phyloP scores from a whole-genome alignment of 1,140 invertebrate genomes.

The Coelopa frigida region DNA sequence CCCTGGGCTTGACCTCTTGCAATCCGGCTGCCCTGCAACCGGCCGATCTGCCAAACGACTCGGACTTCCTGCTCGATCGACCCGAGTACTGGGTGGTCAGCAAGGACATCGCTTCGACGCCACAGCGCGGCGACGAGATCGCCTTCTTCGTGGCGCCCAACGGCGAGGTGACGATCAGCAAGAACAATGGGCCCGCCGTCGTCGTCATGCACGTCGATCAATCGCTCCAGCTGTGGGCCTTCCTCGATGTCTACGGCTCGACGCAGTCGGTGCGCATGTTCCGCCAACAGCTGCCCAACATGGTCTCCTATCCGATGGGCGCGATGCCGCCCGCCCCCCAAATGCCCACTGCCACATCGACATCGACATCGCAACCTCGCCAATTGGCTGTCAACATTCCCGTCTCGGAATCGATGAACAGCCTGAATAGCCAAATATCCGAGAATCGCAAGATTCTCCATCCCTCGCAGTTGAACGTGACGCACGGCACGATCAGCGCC shows the following conservation, averaged over 20 bases:
- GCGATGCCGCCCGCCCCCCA: slow-evolving; percentile 26
- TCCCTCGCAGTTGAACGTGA: slow-evolving; percentile 27
- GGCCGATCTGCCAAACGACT: slow-evolving; percentile 83
- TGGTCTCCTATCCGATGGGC: slow-evolving; percentile 39
- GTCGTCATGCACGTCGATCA: slow-evolving; percentile 94
- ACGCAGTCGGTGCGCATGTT: slow-evolving; percentile 77
- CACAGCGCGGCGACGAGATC: slow-evolving; percentile 82
- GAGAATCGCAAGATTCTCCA: slow-evolving; percentile 40
- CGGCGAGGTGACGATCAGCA: slow-evolving; percentile 83
- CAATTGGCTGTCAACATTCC: slow-evolving; percentile 30
- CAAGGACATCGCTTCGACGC: slow-evolving; percentile 79
- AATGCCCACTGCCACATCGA: slow-evolving; percentile 9
- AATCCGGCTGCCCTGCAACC: slow-evolving; percentile 69
- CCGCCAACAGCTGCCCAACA: slow-evolving; percentile 39
- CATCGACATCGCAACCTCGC: slow-evolving; percentile 16
- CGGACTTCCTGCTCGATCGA: slow-evolving; percentile 85
- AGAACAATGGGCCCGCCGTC: slow-evolving; percentile 72
- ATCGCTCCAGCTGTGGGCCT: slow-evolving; percentile 82
- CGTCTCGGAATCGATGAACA: slow-evolving; percentile 49
- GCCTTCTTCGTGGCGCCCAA: slow-evolving; percentile 75
- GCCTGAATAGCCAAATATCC: slow-evolving; percentile 42
- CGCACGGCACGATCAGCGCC: slow-evolving; percentile 20
- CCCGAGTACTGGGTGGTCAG: slow-evolving; percentile 96
- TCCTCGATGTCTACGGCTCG: slow-evolving; percentile 93
- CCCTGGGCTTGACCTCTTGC: slow-evolving; percentile 89